Evolutionary conservation across 2,797 vertebrate genomes (phyloP).

Genomic region (Schizopygopsis malacanthus): DNA sequence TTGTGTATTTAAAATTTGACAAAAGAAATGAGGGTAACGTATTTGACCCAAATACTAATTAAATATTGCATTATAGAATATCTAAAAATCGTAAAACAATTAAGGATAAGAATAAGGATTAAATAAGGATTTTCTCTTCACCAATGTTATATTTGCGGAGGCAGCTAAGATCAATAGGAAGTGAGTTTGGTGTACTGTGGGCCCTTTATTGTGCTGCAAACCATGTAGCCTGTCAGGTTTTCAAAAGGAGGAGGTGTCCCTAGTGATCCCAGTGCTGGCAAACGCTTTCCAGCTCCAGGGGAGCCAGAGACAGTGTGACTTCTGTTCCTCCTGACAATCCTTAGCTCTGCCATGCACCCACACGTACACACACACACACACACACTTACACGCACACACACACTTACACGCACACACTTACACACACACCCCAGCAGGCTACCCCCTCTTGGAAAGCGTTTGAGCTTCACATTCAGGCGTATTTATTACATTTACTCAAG

Average conservation of each 20-base stretch:
- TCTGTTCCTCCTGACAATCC: constrained; percentile 60
- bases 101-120: no score
- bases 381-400: not conserved
- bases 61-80: not conserved
- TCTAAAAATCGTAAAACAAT: constrained; percentile 71
- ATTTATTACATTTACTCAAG: constrained; percentile 68
- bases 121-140: constrained; percentile 63
- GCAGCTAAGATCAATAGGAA: constrained; percentile 78
- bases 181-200: constrained; percentile 68
- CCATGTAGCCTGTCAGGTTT: constrained; percentile 72
- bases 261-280: constrained; percentile 68
- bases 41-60: not conserved
- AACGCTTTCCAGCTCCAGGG: constrained; percentile 74
- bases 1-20: not conserved
- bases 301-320: constrained; percentile 72
- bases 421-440: constrained; percentile 62
- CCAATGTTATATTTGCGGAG: constrained; percentile 64
- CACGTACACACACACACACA: constrained; percentile 55
- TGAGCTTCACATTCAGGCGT: constrained; percentile 60
- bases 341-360: constrained; percentile 64
- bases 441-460: constrained; percentile 53
- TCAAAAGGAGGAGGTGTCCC: constrained; percentile 64
- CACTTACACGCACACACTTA: constrained; percentile 53
- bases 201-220: constrained; percentile 74
- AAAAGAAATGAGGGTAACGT: not conserved